A percentile compares a stretch with the other conserved stretches of the same genome.
phyloP scores from a whole-genome alignment of 2,113 vertebrate species.

The Protobothrops mucrosquamatus region DNA sequence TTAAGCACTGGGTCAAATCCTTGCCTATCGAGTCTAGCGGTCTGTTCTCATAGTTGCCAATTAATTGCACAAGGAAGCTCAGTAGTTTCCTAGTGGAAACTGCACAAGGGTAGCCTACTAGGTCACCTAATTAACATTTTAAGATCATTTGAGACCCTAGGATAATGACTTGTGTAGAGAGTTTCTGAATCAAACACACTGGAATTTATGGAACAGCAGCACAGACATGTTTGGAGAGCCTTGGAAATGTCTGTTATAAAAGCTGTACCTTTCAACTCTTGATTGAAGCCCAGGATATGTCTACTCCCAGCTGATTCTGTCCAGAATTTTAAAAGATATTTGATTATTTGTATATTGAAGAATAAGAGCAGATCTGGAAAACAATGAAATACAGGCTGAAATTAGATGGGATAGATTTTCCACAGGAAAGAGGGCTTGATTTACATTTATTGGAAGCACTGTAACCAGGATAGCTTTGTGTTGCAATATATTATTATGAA shows the following conservation, averaged over 20 bases:
- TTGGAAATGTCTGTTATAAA: neutral
- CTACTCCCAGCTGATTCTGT: neutral
- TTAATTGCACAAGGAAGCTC: neutral
- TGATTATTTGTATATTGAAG: neutral
- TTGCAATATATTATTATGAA: constrained; percentile 13
- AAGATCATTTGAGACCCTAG: neutral
- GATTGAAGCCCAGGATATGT: neutral
- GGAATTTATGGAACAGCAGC: neutral
- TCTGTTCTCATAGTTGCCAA: neutral
- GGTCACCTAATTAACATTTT: neutral
- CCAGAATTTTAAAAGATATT: neutral
- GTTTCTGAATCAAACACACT: neutral
- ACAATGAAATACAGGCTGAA: neutral
- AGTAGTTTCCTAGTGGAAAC: neutral
- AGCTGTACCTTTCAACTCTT: neutral
- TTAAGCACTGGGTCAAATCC: neutral
- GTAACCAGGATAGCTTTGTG: constrained; percentile 13
- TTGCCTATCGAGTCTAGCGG: neutral
- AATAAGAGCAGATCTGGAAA: neutral
- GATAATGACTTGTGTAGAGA: neutral
- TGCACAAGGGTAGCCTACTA: neutral
- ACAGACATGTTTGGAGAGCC: neutral
- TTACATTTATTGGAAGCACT: constrained; percentile 19
- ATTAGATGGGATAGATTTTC: neutral
- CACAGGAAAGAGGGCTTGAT: neutral